Evolutionary conservation across 2,113 vertebrate genomes (phyloP).

Genomic region (Anhinga anhinga): DNA sequence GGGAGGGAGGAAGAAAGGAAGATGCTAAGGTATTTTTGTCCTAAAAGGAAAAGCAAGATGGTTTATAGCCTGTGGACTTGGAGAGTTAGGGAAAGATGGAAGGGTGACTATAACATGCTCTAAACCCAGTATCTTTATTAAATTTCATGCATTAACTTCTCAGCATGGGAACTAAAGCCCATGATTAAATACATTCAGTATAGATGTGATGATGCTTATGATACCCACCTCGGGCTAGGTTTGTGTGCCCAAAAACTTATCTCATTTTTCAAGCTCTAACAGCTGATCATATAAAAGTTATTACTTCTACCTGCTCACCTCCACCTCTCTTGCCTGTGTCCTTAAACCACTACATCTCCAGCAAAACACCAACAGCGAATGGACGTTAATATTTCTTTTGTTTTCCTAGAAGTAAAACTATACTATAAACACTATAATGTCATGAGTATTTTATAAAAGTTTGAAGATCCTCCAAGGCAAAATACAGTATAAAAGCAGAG

Average conservation of each 20-base stretch:
- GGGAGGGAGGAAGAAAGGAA: background rate
- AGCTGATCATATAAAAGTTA: background rate
- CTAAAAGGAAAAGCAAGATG: background rate
- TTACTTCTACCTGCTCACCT: background rate
- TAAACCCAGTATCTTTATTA: background rate
- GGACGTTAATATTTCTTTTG: background rate
- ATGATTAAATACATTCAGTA: background rate
- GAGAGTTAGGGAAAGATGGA: background rate
- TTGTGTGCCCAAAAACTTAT: background rate
- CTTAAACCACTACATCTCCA: background rate
- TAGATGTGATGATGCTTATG: background rate
- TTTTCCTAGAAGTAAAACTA: background rate
- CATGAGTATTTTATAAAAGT: background rate
- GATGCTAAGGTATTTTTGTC: background rate
- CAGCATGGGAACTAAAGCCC: background rate
- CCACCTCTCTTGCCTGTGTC: background rate
- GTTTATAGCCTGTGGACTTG: background rate
- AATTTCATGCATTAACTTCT: background rate
- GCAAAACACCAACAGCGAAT: background rate
- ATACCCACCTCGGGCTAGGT: background rate
- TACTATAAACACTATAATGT: background rate
- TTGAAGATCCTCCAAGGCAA: background rate
- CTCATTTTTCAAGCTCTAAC: background rate
- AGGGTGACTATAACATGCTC: background rate
- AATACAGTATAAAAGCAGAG: background rate